Conservation (phyloP, 2,113 vertebrate species). For the Uropsilus gracilis region DNA sequence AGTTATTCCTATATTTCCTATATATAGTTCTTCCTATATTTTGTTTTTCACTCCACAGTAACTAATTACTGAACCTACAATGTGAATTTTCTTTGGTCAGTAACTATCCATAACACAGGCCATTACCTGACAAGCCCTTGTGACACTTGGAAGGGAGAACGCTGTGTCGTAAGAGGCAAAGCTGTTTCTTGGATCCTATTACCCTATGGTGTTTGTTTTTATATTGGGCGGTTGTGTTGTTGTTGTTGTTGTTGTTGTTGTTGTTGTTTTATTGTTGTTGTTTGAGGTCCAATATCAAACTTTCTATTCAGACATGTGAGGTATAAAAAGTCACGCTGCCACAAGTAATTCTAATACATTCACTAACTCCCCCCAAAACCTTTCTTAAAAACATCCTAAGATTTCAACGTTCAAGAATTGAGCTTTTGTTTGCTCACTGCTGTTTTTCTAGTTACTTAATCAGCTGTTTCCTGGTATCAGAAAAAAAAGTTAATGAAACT, state of each 20-base stretch:
- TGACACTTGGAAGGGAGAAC: not conserved
- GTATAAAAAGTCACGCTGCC: not conserved
- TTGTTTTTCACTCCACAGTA: not conserved
- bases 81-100: not conserved
- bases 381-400: not conserved
- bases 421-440: conserved; percentile 38
- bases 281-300: not conserved
- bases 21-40: no score
- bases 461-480: not conserved
- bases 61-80: not conserved
- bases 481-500: not conserved
- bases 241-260: no score
- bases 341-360: not conserved
- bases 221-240: no score
- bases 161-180: not conserved
- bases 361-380: not conserved
- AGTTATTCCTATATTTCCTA: not conserved
- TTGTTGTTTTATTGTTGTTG: no score
- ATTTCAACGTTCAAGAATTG: conserved; percentile 50
- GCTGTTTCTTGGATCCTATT: not conserved
- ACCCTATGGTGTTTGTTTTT: not conserved
- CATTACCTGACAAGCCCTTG: not conserved
- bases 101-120: not conserved
- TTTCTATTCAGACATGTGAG: not conserved
- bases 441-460: conserved; percentile 59